Evolutionary conservation across 2,888 invertebrate genomes (phyloP).

Genomic region (Eristalis arbustorum): DNA sequence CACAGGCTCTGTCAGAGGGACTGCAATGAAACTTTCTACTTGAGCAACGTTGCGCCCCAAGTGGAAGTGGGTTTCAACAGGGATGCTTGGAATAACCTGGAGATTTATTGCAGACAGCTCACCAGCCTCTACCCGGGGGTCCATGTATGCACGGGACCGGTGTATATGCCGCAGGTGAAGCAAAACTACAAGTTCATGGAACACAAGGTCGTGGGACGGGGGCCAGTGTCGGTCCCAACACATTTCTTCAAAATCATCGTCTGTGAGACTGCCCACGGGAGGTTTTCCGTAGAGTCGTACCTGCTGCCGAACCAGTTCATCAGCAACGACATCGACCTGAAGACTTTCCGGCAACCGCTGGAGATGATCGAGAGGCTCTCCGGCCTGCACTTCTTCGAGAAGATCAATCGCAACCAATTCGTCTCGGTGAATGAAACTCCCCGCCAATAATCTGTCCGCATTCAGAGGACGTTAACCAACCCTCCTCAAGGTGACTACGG

Average conservation of each 20-base stretch:
- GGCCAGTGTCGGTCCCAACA: slow-evolving; percentile 97
- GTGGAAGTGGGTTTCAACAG: slow-evolving; percentile 95
- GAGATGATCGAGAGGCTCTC: slow-evolving; percentile 94
- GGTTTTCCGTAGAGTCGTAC: slow-evolving; percentile 93
- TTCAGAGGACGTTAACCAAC: not conserved
- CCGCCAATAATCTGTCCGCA: not conserved
- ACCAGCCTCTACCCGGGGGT: slow-evolving; percentile 87
- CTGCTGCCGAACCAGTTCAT: slow-evolving; percentile 95
- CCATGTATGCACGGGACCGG: slow-evolving; percentile 94
- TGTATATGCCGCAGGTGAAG: slow-evolving; percentile 91
- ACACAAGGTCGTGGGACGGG: slow-evolving; percentile 94
- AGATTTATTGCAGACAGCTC: slow-evolving; percentile 89
- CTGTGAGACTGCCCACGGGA: slow-evolving; percentile 85
- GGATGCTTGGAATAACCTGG: slow-evolving; percentile 93
- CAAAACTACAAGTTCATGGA: slow-evolving; percentile 90
- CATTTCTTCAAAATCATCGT: slow-evolving; percentile 98
- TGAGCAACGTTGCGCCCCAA: slow-evolving; percentile 98
- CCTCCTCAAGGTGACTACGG: slow-evolving; percentile 3
- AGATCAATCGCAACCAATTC: slow-evolving; percentile 86
- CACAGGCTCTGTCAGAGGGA: slow-evolving; percentile 88
- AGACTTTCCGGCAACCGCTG: slow-evolving; percentile 90
- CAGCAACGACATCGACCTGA: slow-evolving; percentile 86
- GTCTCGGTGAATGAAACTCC: slow-evolving; percentile 33
- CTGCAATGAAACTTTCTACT: slow-evolving; percentile 93
- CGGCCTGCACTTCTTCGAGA: slow-evolving; percentile 94